Base-by-base conservation (phyloP, 2,113 vertebrate species). In the Paedocypris sp. region DNA sequence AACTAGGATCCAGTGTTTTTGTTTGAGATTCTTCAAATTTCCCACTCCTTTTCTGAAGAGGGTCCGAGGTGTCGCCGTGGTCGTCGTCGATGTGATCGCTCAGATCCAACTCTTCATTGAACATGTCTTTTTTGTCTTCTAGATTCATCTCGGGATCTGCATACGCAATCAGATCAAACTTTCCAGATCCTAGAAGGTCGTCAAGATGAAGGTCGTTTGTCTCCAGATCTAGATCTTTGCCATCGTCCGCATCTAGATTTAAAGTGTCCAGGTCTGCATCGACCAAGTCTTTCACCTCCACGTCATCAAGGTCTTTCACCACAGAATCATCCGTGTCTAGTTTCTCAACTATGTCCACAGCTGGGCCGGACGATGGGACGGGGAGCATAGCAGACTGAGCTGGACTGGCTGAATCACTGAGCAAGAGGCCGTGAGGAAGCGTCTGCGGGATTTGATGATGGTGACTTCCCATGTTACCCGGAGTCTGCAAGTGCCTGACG, bases 111-210 rank as follows among this genome's bases (percentile, higher is more conserved):
- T 97, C 93, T 70, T 93, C 94, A 4, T 87, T 95, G 68, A 98
- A 97, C 90, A 97, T 88, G 71, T 92, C 89, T 65, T 94, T 98
- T 76, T 97, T 98, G 81, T 97, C 94, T 13, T 88, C 92, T 6
- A 94, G 74, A 60, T 98, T 90, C 48, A 94, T 89, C 53, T 94
- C 95, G 1, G 95, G 94, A 68, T 99, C 95, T 3, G 95, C 90
- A 42, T 98, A 99, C 1, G 95, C 95, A 43, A 99, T 93, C 13
- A 99, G 88, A 74, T 99, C 95, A 61, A 99, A 99, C 57, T 99
- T 92, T 20, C 91, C 95, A 0, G 91, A 91, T 68, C 85, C 81
- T 18, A 99, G 73, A 60, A 99, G 90, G 80, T 98, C 91, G 35
- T 98, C 95, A 2, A 99, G 85, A 48, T 97, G 93, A 64, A 95